Conservation (phyloP, 2,113 vertebrate species). For the Trichechus manatus region DNA sequence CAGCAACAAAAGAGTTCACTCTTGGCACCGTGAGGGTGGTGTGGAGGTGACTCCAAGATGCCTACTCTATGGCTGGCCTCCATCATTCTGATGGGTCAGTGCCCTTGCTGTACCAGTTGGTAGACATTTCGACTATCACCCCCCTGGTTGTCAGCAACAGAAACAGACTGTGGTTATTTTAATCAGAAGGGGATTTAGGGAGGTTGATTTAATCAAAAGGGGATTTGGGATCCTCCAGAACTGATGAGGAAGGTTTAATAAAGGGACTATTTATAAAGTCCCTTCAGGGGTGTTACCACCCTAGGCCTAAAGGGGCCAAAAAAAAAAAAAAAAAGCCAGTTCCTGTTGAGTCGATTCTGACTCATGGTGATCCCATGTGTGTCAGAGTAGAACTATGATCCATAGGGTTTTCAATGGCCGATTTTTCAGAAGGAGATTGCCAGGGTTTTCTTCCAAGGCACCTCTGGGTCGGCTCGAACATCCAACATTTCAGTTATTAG, state of each 20-base stretch:
- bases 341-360: neutral
- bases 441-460: neutral
- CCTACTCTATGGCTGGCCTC: neutral
- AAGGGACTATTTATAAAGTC: neutral
- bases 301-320: neutral
- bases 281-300: neutral
- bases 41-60: neutral
- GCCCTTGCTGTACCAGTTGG: neutral
- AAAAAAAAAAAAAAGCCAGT: neutral
- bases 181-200: neutral
- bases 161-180: neutral
- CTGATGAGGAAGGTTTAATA: neutral
- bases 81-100: neutral
- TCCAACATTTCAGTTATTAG: neutral
- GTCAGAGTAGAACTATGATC: neutral
- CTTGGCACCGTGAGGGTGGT: neutral
- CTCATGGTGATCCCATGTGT: neutral
- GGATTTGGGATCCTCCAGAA: neutral
- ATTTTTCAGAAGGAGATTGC: neutral
- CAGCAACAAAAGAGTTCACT: neutral
- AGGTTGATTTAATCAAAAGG: neutral
- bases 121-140: neutral
- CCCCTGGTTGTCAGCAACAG: neutral
- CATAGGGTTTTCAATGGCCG: neutral
- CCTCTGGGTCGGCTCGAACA: neutral